Evolutionary conservation across 2,888 invertebrate genomes (phyloP).

Genomic region (Arctia plantaginis): DNA sequence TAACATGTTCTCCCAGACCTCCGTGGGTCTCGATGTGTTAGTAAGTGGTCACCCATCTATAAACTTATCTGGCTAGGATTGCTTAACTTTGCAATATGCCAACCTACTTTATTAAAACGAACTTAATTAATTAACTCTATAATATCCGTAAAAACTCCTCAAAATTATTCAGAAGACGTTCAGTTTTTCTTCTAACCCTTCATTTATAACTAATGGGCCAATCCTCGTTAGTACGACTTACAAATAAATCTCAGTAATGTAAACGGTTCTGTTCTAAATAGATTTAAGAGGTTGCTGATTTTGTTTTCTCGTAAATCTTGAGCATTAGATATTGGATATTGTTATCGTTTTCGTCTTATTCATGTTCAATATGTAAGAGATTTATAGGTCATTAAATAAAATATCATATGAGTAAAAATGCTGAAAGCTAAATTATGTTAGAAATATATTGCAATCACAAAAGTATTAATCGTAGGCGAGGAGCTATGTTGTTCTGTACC

Average conservation of each 20-base stretch:
- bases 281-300: slow-evolving; percentile 12
- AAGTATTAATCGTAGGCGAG: background rate
- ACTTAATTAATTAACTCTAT: too few species aligned
- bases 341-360: background rate
- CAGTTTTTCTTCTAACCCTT: background rate
- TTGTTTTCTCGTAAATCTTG: slow-evolving; percentile 12
- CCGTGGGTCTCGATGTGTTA: too few species aligned
- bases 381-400: background rate
- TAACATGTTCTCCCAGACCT: too few species aligned
- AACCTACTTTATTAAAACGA: too few species aligned
- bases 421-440: background rate
- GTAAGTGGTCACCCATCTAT: too few species aligned
- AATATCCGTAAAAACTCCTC: background rate
- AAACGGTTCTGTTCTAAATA: slow-evolving; percentile 10
- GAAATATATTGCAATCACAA: background rate
- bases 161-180: background rate
- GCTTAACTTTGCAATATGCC: too few species aligned
- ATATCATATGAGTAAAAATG: background rate
- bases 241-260: slow-evolving; percentile 13
- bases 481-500: background rate
- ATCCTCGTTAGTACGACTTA: slow-evolving; percentile 16
- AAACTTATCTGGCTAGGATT: too few species aligned
- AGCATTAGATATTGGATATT: background rate
- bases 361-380: background rate
- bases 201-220: background rate